Evolutionary conservation across 1,140 invertebrate genomes (phyloP).

Genomic region (Drosophila nigrodunni): DNA sequence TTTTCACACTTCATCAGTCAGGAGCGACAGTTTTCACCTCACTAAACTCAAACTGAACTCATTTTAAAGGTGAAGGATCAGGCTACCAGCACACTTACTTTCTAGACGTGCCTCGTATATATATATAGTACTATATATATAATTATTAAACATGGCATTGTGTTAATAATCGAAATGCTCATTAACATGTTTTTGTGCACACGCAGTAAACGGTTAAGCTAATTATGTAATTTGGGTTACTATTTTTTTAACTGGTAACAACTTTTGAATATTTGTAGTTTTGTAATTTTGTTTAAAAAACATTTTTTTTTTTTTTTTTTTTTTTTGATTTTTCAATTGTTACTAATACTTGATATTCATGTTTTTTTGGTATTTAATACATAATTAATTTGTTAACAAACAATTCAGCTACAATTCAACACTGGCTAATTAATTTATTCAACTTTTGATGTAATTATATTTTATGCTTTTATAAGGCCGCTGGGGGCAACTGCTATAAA

Average conservation of each 20-base stretch:
- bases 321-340: constrained; percentile 53
- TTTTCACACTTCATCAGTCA: too few species aligned
- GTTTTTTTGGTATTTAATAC: constrained; percentile 21
- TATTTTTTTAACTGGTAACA: background rate
- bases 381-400: constrained; percentile 68
- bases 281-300: constrained; percentile 47
- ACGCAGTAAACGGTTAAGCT: constrained; percentile 37
- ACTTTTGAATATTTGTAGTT: background rate
- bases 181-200: constrained; percentile 35
- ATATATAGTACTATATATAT: too few species aligned
- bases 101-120: too few species aligned
- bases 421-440: constrained; percentile 70
- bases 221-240: constrained; percentile 43
- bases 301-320: constrained; percentile 18
- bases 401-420: constrained; percentile 76
- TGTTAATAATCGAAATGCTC: constrained; percentile 3
- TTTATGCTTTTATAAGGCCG: constrained; percentile 51
- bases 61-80: too few species aligned
- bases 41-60: too few species aligned
- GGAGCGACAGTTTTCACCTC: too few species aligned
- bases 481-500: constrained; percentile 73
- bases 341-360: constrained; percentile 13
- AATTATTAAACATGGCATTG: background rate
- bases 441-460: constrained; percentile 20
- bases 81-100: too few species aligned